phyloP scores from a whole-genome alignment of 30 jellyfish, hydroid and myxozoan species.

The Euphysa ruthae region DNA sequence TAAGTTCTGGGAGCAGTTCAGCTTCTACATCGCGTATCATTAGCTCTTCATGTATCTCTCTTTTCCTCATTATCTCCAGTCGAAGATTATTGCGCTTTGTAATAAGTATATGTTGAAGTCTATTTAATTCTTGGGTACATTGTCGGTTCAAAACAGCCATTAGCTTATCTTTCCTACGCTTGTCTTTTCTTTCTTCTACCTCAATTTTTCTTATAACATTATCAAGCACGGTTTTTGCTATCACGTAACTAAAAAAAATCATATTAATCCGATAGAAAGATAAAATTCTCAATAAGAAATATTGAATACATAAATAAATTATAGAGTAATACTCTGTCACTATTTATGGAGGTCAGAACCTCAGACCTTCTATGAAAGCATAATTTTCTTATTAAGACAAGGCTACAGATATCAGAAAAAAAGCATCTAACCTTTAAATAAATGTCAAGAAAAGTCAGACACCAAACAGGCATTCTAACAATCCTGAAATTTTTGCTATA shows the following conservation, averaged over 20 bases:
- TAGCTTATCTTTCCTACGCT: constrained; percentile 10
- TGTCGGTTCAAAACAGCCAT: background rate
- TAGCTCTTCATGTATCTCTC: constrained; percentile 6
- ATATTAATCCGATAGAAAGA: too few relatives aligned
- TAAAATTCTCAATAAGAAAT: too few relatives aligned
- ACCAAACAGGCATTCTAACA: too few relatives aligned
- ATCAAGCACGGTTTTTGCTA: constrained; percentile 23
- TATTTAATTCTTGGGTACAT: constrained; percentile 11
- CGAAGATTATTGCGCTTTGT: background rate
- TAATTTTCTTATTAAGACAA: too few relatives aligned
- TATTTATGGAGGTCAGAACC: too few relatives aligned
- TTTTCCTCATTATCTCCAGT: constrained; percentile 17
- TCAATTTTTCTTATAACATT: constrained; percentile 16
- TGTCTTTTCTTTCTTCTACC: background rate
- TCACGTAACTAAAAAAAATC: constrained; percentile 9
- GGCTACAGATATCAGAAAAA: too few relatives aligned
- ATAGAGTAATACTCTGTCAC: too few relatives aligned
- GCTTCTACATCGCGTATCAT: constrained; percentile 11
- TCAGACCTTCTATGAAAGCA: too few relatives aligned
- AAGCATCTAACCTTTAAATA: too few relatives aligned
- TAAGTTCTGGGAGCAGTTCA: constrained; percentile 10
- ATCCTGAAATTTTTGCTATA: too few relatives aligned
- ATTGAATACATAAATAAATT: too few relatives aligned
- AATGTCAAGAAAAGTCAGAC: too few relatives aligned
- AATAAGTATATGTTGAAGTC: background rate